phyloP scores from a whole-genome alignment of 2,797 vertebrate species.

The Myotis daubentonii region DNA sequence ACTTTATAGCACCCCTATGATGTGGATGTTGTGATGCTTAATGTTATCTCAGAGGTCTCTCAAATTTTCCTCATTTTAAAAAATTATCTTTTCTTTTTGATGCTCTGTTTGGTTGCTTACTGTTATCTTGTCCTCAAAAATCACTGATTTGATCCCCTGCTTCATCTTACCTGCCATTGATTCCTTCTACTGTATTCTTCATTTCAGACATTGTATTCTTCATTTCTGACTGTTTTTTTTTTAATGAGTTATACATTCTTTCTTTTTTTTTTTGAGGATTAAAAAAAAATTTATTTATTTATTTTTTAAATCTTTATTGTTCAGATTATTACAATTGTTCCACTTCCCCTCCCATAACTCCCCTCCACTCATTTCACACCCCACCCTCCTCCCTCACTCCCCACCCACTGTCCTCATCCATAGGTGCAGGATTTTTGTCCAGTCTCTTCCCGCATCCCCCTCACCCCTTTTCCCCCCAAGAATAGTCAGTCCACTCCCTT shows the following conservation, averaged over 20 bases:
- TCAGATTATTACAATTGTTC: too few relatives aligned
- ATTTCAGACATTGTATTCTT: background rate
- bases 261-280: background rate
- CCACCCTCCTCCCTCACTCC: too few relatives aligned
- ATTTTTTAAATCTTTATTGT: too few relatives aligned
- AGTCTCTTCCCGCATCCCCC: too few relatives aligned
- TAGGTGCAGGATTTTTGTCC: too few relatives aligned
- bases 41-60: background rate
- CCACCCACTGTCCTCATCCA: too few relatives aligned
- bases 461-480: too few relatives aligned
- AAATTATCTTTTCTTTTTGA: background rate
- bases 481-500: too few relatives aligned
- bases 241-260: background rate
- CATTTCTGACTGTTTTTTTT: background rate
- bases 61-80: background rate
- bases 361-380: too few relatives aligned
- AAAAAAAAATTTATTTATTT: too few relatives aligned
- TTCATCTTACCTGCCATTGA: background rate
- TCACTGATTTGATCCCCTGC: background rate
- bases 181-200: background rate
- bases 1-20: background rate
- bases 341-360: too few relatives aligned
- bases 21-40: background rate
- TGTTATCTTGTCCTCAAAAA: background rate
- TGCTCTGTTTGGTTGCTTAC: background rate